Conservation (phyloP, 2,888 invertebrate genomes). For the Pyrochroa serraticornis region DNA sequence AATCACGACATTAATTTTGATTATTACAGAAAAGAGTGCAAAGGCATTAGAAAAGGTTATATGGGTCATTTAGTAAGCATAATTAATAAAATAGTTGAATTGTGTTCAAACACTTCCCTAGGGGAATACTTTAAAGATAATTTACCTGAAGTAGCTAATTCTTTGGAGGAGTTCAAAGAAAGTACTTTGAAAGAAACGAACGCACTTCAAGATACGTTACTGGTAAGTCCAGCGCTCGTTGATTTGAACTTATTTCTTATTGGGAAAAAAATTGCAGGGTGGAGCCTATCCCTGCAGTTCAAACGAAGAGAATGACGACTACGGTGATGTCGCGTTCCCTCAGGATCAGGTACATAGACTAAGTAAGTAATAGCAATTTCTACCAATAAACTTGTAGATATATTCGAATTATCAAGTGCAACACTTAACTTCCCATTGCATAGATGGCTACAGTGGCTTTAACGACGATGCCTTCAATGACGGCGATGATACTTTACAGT, state of each 20-base stretch:
- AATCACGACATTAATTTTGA: constrained; percentile 6
- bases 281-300: constrained; percentile 57
- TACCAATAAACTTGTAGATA: constrained; percentile 52
- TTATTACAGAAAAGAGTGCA: constrained; percentile 58
- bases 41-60: constrained; percentile 66
- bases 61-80: constrained; percentile 72
- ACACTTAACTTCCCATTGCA: constrained; percentile 66
- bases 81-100: constrained; percentile 62
- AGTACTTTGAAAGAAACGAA: constrained; percentile 52
- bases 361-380: not conserved
- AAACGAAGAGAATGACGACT: constrained; percentile 62
- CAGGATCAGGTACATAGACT: constrained; percentile 39
- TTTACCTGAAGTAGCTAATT: constrained; percentile 59
- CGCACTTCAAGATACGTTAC: constrained; percentile 49
- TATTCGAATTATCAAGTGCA: constrained; percentile 68
- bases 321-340: constrained; percentile 60
- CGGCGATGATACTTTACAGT: constrained; percentile 63
- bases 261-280: constrained; percentile 44
- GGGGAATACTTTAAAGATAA: constrained; percentile 63
- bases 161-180: constrained; percentile 52
- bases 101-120: constrained; percentile 63
- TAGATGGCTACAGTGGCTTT: constrained; percentile 65
- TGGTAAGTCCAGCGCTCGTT: too few species aligned
- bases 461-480: constrained; percentile 69
- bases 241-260: not conserved